Evolutionary conservation across 2,797 vertebrate species (phyloP), one percentile per base, ranked within the genome.

Genomic region (Sciurus vulgaris): DNA sequence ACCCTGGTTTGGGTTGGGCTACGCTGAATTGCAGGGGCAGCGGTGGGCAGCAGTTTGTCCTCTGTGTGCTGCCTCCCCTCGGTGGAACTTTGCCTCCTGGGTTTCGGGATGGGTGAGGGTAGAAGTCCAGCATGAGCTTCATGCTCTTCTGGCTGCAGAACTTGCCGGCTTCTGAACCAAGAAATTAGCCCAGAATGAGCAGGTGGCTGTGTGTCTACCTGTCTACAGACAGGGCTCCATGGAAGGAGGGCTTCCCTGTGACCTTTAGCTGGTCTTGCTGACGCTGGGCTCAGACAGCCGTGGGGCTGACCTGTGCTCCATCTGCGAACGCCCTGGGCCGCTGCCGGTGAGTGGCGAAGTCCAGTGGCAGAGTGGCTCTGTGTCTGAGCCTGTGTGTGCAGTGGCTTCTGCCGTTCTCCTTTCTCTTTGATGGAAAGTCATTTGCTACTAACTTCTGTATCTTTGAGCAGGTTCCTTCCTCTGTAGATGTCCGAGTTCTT

Each of bases 281-380:
- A 59, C 8, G 8, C 56, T 22, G 24, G 9, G 24, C 56, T 59
- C 7, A 1, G 56, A 26, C 59, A 33, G 56, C 69, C 15, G 47
- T 14, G 0, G 63, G 38, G 54, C 56, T 26, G 22, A 41, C 33
- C n/a, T 47, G 20, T 10, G n/a, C 28, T 76, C 38, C 18, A 0
- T 51, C 59, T 35, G 10, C 5, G 1, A 44, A 63, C 24, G 59
- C 49, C 0, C 0, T n/a, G 20, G 63, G 54, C n/a, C 20, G 0
- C 6, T 20, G 61, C 12, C 22, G 5, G 51, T 22, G 1, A 38
- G 63, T 24, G 78, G 22, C 4, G 1, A 35, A 61, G 77, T 54
- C 41, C 3, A 1, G 51, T 11, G 65, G 28, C 10, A 35, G 59
- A 49, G 49, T 17, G 2, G 15, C 35, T 82, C 73, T 65, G n/a